These are phyloP conservation scores for Andrena hattorfiana DNA, from an alignment of 2,888 invertebrate genomes.

Conservation along the genomic window DNA sequence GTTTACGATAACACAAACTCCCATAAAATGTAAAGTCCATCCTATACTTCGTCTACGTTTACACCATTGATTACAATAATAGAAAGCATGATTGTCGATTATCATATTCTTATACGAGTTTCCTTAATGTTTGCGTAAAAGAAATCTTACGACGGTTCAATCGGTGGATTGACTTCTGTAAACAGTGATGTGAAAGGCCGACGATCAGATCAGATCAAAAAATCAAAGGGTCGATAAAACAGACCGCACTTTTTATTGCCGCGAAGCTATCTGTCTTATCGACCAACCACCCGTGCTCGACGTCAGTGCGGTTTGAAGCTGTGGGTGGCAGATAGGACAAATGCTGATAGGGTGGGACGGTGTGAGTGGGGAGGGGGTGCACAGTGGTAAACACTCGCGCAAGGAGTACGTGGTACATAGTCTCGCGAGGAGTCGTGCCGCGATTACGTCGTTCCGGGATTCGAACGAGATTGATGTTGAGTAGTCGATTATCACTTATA, in stretches of 20 bases:
- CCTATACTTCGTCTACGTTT: too few relatives aligned
- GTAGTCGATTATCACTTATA: background rate
- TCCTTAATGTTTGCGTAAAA: too few relatives aligned
- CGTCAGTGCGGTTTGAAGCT: slow-evolving; percentile 30
- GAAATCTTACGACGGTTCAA: too few relatives aligned
- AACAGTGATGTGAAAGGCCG: too few relatives aligned
- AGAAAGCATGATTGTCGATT: too few relatives aligned
- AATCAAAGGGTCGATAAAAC: slow-evolving; percentile 7
- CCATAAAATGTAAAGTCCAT: too few relatives aligned
- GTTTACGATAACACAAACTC: too few relatives aligned
- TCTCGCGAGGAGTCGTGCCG: slow-evolving; percentile 74
- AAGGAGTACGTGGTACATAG: slow-evolving; percentile 69
- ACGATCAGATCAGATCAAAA: background rate
- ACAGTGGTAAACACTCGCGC: slow-evolving; percentile 63
- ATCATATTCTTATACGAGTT: too few relatives aligned
- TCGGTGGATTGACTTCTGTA: too few relatives aligned
- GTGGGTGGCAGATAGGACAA: slow-evolving; percentile 50
- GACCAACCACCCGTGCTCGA: slow-evolving; percentile 1
- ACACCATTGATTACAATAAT: too few relatives aligned
- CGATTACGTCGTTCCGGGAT: slow-evolving; percentile 56
- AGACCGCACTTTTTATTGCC: background rate
- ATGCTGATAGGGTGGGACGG: slow-evolving; percentile 17
- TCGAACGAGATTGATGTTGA: slow-evolving; percentile 17
- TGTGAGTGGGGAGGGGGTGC: slow-evolving; percentile 32
- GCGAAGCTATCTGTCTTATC: slow-evolving; percentile 12